Evolutionary conservation across 2,113 vertebrate species (phyloP).

Genomic region (Petaurus breviceps): DNA sequence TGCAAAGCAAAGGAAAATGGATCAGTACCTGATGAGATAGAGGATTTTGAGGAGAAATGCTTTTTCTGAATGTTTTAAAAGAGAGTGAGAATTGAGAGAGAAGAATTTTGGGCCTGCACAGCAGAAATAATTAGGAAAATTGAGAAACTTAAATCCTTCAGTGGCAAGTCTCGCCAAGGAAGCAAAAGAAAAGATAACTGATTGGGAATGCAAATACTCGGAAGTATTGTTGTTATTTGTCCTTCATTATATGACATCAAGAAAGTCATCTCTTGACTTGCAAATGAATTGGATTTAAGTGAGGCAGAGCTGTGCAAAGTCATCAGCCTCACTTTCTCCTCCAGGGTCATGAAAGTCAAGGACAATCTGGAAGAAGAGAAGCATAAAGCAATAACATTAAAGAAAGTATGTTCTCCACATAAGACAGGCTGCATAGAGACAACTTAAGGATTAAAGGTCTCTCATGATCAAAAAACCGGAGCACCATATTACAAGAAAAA

Average conservation of each 20-base stretch:
- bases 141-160: neutral
- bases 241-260: neutral
- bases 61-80: neutral
- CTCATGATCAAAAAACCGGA: neutral
- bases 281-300: neutral
- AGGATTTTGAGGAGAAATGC: neutral
- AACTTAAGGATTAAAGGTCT: neutral
- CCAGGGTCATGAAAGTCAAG: neutral
- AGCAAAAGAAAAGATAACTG: neutral
- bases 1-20: neutral
- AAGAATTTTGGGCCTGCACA: neutral
- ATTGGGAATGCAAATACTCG: neutral
- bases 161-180: neutral
- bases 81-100: neutral
- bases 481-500: neutral
- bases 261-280: neutral
- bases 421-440: neutral
- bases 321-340: neutral
- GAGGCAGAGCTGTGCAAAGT: neutral
- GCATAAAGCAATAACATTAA: neutral
- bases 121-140: neutral
- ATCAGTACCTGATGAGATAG: neutral
- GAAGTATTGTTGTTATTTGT: neutral
- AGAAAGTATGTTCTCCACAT: neutral
- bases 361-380: neutral